Base-by-base conservation (phyloP, 1,140 invertebrate species). In the Monochamus saltuarius region DNA sequence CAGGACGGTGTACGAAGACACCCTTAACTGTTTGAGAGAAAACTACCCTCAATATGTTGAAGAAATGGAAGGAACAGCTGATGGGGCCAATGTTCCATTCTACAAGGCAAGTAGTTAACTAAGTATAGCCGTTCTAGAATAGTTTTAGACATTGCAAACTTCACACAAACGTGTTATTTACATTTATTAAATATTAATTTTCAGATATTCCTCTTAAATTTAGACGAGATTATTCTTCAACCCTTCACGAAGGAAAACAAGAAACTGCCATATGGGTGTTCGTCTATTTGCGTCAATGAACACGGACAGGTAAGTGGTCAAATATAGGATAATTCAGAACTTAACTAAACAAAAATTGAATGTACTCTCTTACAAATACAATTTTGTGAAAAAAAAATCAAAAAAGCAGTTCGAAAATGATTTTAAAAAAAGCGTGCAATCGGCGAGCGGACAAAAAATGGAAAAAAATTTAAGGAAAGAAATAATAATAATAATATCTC, bases 51-150 rank as follows among this genome's bases (percentile, higher is more conserved):
- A 92, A 56, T 94, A 94, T 68, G 77, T 94, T 0, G 80, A 84
- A 35, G 92, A 94, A 76, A 77, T 94, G n/a, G 82, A 91, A 75
- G 92, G 92, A 35, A 87, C 87, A 2, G 89, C 92, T 11, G 89
- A 92, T 71, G 92, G 92, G 1, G 86, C 91, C 8, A 80, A 86
- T 61, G 87, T 94, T 7, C 87, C 91, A 1, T 94, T 94, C 73
- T 78, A 91, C 66, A 89, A 90, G 81, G 89, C 90, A 78, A 62
- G 46, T 60, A 45, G 59, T 39, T 14, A 50, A 39, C 13, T 51
- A 9, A n/a, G n/a, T n/a, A n/a, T n/a, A n/a, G n/a, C n/a, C n/a
- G n/a, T n/a, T n/a, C n/a, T n/a, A n/a, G n/a, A n/a, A n/a, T n/a
- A n/a, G n/a, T n/a, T n/a, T n/a, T n/a, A n/a, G n/a, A n/a, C n/a